Evolutionary conservation across 2,113 vertebrate species (phyloP).

Genomic region (Lepidothrix coronata): DNA sequence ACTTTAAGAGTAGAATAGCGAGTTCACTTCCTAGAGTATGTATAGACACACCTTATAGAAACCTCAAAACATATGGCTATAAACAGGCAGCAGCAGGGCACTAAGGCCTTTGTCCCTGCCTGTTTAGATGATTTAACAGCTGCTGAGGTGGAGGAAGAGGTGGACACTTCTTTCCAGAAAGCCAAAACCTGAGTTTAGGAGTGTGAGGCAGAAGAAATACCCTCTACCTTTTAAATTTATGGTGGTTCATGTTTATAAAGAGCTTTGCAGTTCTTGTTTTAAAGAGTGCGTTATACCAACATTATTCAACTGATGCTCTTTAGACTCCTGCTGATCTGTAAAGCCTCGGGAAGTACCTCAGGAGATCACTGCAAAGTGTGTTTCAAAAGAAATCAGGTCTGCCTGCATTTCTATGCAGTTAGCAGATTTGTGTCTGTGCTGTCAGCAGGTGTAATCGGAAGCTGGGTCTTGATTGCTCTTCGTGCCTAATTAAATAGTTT

Average conservation of each 20-base stretch:
- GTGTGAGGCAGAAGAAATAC: background rate
- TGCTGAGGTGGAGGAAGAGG: background rate
- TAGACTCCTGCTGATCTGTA: background rate
- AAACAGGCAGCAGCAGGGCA: background rate
- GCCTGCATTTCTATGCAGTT: background rate
- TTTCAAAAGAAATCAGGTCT: background rate
- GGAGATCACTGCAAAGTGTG: background rate
- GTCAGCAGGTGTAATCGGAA: slow-evolving; percentile 63
- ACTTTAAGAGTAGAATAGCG: background rate
- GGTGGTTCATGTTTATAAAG: background rate
- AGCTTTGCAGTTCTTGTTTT: background rate
- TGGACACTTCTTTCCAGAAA: background rate
- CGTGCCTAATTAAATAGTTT: slow-evolving; percentile 59
- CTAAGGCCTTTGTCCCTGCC: background rate
- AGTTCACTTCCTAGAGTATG: background rate
- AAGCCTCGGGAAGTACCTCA: background rate
- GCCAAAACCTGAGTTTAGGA: background rate
- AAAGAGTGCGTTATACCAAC: background rate
- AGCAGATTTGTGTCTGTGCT: slow-evolving; percentile 14
- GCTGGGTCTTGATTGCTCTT: slow-evolving; percentile 59
- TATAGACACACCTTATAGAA: background rate
- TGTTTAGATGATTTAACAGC: background rate
- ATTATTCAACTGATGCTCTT: background rate
- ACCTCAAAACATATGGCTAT: accelerated
- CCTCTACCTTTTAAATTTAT: background rate